A percentile compares a stretch with the other conserved stretches of the same genome.
These are phyloP conservation scores for Rhineura floridana DNA, from an alignment of 2,113 vertebrate species.

Conservation along the genomic window DNA sequence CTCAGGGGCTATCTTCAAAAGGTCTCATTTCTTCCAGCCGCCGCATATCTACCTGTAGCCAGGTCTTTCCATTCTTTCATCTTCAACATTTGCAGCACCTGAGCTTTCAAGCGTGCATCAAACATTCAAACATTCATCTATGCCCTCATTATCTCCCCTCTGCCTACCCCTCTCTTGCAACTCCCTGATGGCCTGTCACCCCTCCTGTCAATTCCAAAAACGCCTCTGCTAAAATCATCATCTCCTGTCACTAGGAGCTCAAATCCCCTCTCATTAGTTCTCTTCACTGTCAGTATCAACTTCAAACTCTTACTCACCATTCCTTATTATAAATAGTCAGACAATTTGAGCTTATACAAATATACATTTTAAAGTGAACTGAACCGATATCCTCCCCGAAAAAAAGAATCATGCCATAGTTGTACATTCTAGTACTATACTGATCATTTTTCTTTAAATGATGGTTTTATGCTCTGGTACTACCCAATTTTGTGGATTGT, in stretches of 20 bases:
- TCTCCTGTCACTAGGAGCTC: slow-evolving; percentile 15
- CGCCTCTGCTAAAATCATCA: neutral
- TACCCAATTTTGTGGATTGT: too few species aligned
- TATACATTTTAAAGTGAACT: neutral
- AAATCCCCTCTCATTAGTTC: slow-evolving; percentile 7
- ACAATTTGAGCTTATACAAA: neutral
- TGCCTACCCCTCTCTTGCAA: neutral
- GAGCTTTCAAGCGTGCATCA: neutral
- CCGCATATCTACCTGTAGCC: neutral
- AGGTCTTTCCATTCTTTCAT: neutral
- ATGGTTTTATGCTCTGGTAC: too few species aligned
- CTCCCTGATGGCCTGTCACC: neutral
- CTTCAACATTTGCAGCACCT: neutral
- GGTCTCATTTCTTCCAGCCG: neutral
- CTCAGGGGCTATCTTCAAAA: neutral
- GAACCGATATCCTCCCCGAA: neutral
- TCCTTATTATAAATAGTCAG: neutral
- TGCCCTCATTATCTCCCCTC: neutral
- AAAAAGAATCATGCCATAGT: neutral
- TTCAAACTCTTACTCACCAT: neutral
- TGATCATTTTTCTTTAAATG: neutral
- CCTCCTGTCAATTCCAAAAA: slow-evolving; percentile 4
- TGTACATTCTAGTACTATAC: neutral
- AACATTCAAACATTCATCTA: neutral
- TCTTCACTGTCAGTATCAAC: slow-evolving; percentile 13